Conservation (phyloP, 2,888 invertebrate genomes). For the Lucinisca nassula region DNA sequence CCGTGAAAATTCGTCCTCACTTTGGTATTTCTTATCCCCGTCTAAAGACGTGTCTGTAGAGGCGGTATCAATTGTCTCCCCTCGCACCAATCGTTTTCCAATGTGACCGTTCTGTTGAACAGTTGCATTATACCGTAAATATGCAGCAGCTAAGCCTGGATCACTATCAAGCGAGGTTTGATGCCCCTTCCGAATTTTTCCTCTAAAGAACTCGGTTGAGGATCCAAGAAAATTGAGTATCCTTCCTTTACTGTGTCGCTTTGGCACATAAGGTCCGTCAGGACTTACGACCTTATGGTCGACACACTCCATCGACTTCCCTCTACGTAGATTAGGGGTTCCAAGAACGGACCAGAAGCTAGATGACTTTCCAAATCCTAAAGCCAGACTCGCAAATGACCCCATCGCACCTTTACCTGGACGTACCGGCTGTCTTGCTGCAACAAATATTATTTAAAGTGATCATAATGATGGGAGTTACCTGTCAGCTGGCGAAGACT, state of each 20-base stretch:
- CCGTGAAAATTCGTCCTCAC: slow-evolving; percentile 41
- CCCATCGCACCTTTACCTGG: slow-evolving; percentile 75
- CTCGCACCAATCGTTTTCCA: slow-evolving; percentile 56
- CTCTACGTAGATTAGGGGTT: slow-evolving; percentile 71
- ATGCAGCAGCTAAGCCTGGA: slow-evolving; percentile 35
- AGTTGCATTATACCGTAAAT: slow-evolving; percentile 31
- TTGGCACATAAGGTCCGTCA: neutral
- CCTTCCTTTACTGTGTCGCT: slow-evolving; percentile 59
- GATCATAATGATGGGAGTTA: too few relatives aligned
- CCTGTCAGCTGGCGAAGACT: too few relatives aligned
- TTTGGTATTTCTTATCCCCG: slow-evolving; percentile 31
- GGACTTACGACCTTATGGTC: slow-evolving; percentile 51
- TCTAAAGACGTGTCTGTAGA: slow-evolving; percentile 66
- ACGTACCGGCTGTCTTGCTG: slow-evolving; percentile 67
- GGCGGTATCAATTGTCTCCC: slow-evolving; percentile 66
- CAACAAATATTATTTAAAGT: too few relatives aligned
- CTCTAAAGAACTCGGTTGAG: slow-evolving; percentile 60
- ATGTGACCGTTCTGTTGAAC: slow-evolving; percentile 63
- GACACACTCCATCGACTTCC: slow-evolving; percentile 71
- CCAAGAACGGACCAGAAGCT: slow-evolving; percentile 77
- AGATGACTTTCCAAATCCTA: slow-evolving; percentile 72
- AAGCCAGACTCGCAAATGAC: slow-evolving; percentile 75
- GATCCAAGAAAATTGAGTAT: slow-evolving; percentile 66
- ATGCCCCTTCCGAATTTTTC: slow-evolving; percentile 58
- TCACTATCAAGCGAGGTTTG: slow-evolving; percentile 62